phyloP scores from a whole-genome alignment of 2,797 vertebrate genomes.

The Coracias cyanogaster region DNA sequence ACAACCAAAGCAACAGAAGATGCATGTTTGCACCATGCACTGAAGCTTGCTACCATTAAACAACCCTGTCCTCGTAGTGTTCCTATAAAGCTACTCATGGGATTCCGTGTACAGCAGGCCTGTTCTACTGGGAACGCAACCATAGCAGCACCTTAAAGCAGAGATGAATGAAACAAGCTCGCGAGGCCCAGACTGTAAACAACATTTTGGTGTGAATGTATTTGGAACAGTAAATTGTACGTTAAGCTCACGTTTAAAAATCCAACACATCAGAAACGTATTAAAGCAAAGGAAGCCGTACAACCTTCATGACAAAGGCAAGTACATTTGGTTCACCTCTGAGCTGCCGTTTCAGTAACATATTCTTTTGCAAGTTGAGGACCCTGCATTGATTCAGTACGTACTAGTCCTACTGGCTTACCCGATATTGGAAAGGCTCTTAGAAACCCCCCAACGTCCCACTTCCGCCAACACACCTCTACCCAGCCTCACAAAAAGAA shows the following conservation, averaged over 20 bases:
- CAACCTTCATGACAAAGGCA: neutral
- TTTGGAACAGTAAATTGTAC: constrained; percentile 41
- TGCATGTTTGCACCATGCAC: neutral
- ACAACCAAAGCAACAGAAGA: neutral
- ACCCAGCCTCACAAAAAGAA: neutral
- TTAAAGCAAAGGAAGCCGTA: constrained; percentile 55
- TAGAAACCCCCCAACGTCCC: neutral
- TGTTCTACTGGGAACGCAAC: neutral
- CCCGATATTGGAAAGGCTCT: neutral
- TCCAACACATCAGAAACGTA: neutral
- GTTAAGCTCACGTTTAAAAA: neutral
- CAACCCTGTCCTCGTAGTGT: neutral
- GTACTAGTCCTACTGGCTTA: neutral
- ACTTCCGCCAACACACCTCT: neutral
- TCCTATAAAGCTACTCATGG: neutral
- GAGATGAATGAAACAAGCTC: neutral
- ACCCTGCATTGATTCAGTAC: neutral
- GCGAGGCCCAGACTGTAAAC: neutral
- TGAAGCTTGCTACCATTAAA: neutral
- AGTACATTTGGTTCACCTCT: constrained; percentile 25
- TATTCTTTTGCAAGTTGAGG: neutral
- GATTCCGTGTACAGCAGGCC: neutral
- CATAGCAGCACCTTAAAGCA: constrained; percentile 28
- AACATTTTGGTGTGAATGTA: constrained; percentile 27
- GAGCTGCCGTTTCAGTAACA: neutral